phyloP scores from a whole-genome alignment of 2,113 vertebrate genomes.

The Sphaerodactylus townsendi region DNA sequence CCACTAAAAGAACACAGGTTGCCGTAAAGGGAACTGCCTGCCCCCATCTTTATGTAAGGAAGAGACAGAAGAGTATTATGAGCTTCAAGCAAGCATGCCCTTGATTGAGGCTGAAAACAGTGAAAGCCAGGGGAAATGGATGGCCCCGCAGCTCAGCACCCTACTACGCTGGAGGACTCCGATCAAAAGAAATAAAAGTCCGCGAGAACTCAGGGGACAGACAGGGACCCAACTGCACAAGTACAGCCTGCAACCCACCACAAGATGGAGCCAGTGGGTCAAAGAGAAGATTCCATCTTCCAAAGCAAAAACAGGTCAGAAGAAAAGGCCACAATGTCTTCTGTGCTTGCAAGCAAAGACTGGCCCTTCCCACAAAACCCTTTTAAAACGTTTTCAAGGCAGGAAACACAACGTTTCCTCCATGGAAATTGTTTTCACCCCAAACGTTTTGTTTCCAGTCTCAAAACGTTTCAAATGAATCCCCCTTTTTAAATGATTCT shows the following conservation, averaged over 20 bases:
- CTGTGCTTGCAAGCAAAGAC: background rate
- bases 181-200: background rate
- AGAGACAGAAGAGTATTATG: background rate
- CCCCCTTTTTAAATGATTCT: too few relatives aligned
- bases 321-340: too few relatives aligned
- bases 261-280: slow-evolving; percentile 1
- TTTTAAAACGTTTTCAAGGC: too few relatives aligned
- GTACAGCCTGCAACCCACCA: background rate
- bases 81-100: background rate
- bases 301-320: too few relatives aligned
- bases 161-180: background rate
- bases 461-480: too few relatives aligned
- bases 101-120: background rate
- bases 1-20: background rate
- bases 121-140: too few relatives aligned
- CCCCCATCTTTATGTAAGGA: background rate
- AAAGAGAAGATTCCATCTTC: background rate
- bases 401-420: too few relatives aligned
- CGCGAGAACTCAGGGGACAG: background rate
- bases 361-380: too few relatives aligned
- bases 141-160: background rate
- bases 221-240: background rate
- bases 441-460: too few relatives aligned
- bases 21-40: background rate
- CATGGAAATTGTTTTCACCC: too few relatives aligned